Conservation (phyloP, 2,797 vertebrate species). For the Sternotherus odoratus region DNA sequence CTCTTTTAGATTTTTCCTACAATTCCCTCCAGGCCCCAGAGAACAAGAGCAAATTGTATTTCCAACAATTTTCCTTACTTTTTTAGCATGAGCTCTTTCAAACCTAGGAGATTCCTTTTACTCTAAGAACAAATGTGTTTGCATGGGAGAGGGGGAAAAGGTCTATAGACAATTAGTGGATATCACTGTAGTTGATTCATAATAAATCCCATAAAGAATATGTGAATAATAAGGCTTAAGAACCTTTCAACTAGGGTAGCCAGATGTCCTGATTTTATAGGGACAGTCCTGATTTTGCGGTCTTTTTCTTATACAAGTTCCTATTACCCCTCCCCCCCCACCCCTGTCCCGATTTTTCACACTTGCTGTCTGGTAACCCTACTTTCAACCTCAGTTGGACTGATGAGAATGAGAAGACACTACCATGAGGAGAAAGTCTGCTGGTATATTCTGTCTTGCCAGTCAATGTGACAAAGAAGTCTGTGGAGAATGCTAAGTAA, state of each 20-base stretch:
- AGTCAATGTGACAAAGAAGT: not conserved
- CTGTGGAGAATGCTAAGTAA: not conserved
- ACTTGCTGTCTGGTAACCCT: too few species aligned
- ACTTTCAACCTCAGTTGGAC: not conserved
- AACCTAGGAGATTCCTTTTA: not conserved
- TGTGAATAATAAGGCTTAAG: not conserved
- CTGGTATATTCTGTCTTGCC: not conserved
- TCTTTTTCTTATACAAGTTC: too few species aligned
- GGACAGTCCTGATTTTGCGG: too few species aligned
- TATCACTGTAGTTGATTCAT: not conserved
- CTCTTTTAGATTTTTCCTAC: not conserved
- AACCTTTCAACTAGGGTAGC: not conserved
- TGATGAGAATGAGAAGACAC: not conserved
- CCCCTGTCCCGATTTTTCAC: too few species aligned
- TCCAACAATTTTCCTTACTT: not conserved
- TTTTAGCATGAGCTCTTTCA: not conserved
- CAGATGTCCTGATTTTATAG: too few species aligned
- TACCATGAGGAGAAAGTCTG: not conserved
- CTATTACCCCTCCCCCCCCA: too few species aligned
- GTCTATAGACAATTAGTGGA: not conserved
- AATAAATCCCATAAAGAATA: not conserved
- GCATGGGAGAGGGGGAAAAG: not conserved
- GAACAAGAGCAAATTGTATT: not conserved
- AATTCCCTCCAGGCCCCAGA: not conserved
- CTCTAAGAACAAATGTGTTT: not conserved